These are phyloP conservation scores for Drosophila cognata DNA, from an alignment of 2,888 invertebrate species.

Conservation along the genomic window DNA sequence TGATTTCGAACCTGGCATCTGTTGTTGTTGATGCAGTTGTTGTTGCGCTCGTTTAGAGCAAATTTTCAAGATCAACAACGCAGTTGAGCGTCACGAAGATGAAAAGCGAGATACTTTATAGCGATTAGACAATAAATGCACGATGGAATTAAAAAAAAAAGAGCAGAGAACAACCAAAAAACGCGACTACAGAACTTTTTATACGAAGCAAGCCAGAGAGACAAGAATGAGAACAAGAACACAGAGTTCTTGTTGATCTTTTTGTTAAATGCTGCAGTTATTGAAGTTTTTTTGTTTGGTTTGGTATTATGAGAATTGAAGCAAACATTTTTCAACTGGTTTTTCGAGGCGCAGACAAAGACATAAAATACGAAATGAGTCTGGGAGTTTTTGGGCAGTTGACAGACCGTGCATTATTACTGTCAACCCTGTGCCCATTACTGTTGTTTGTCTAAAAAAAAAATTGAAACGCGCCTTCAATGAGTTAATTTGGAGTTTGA, in stretches of 20 bases:
- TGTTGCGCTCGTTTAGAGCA: constrained; percentile 43
- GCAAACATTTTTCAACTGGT: constrained; percentile 72
- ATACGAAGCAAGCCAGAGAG: constrained; percentile 52
- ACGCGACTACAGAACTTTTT: constrained; percentile 51
- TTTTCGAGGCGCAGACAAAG: constrained; percentile 60
- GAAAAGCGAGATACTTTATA: constrained; percentile 77
- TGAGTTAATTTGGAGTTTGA: constrained; percentile 74
- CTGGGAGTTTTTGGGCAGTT: constrained; percentile 51
- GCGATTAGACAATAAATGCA: constrained; percentile 80
- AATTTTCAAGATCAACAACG: constrained; percentile 80
- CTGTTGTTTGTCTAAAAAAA: constrained; percentile 74
- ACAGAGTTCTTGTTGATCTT: constrained; percentile 58
- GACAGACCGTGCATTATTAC: constrained; percentile 62
- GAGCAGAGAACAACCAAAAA: constrained; percentile 45
- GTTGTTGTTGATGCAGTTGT: constrained; percentile 22
- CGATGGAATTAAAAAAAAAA: constrained; percentile 63
- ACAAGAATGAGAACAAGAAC: constrained; percentile 80
- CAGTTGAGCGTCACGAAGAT: constrained; percentile 77
- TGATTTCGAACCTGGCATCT: constrained; percentile 48
- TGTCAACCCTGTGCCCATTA: constrained; percentile 63
- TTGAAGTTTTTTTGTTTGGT: constrained; percentile 27
- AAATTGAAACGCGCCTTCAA: constrained; percentile 78
- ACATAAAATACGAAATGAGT: constrained; percentile 61
- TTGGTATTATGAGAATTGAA: constrained; percentile 75
- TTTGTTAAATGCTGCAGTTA: constrained; percentile 27